Base-by-base conservation (phyloP, 2,797 vertebrate genomes). In the Sebastes matsubarae region DNA sequence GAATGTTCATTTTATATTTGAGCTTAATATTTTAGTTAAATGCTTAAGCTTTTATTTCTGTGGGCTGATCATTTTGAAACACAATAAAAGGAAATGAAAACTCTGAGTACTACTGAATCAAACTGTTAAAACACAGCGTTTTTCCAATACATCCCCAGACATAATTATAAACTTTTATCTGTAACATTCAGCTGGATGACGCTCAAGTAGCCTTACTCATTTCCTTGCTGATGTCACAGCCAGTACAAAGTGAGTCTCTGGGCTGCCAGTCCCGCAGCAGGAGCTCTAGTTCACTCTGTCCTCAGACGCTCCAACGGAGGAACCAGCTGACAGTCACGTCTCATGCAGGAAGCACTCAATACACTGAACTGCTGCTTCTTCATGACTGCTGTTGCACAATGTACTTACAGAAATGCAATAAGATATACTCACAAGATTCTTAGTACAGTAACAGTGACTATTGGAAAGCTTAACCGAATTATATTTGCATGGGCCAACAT, bases 311-410 rank as follows among this genome's bases (percentile, higher is more conserved):
- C 83, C 74, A 68, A 71, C 63, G 81, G 75, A 86, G 71, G 34
- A 60, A 92, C 83, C 76, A 83, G 89, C 88, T 89, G 89, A 92
- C 82, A 88, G 83, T 90, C 89, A 87, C 24, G 54, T 88, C 85
- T 89, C 79, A 86, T 54, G 75, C 88, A 92, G 88, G 87, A 90
- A 93, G 75, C 69, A 76, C 72, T 75, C 29, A 72, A 68, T 36
- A 80, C 54, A 63, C 77, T 71, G 52, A 68, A 20, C 66, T 75
- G 69, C 16, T 61, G 57, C 80, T 61, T 60, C 69, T 63, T 68
- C 59, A 71, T 74, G 68, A 67, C 76, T 79, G 52, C 12, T 66
- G 38, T 71, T 86, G 65, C 70, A 68, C 72, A 80, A 67, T 30
- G 3, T 27, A 60, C 57, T 30, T 36, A 68, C 6, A 76, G 13